Evolutionary conservation across 2,888 invertebrate genomes (phyloP), one percentile per base, ranked within the genome.

Genomic region (Coecobrya sp.): DNA sequence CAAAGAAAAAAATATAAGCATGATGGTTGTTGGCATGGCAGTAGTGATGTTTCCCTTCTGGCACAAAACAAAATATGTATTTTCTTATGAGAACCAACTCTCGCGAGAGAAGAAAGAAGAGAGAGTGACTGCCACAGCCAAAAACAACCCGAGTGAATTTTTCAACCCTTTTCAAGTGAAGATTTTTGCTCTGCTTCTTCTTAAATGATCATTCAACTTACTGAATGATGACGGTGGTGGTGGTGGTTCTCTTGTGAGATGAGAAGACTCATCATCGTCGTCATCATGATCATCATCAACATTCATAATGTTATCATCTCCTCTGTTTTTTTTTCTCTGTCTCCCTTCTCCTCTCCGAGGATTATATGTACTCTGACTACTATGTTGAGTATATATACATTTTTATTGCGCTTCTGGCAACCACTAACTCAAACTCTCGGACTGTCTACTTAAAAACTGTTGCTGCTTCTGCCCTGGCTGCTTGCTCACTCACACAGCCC

Each of bases 401-500:
- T 55, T 84, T 84, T 65, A 62, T 22, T 65, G 84, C 25, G 84
- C 76, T 73, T 45, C 73, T 91, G 91, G 86, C 86, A 79, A 91
- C 84, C 73, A 73, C 68, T 84, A 68, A 59, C 81, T 81, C 81
- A 81, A 82, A 84, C 84, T 84, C 84, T 45, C 25, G 65, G 65
- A 65, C 65, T 84, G 84, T 84, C 84, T 84, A 84, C 84, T 84
- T 84, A 84, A 84, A 84, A 65, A 84, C 84, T 62, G 84, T 84
- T 84, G 84, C 65, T 82, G 82, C 42, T 84, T 62, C 65, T 82
- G 82, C 42, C 19, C 10, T 73, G 45, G 45, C 7, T 81, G 59
- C 59, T 22, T 45, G 49, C 45, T 45, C 45, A 45, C 68, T 85
- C 82, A n/a, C n/a, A n/a, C 89, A 70, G 89, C 85, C 89, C 84